Base-by-base conservation (phyloP, 2,888 invertebrate species). In the Habrosyne pyritoides region DNA sequence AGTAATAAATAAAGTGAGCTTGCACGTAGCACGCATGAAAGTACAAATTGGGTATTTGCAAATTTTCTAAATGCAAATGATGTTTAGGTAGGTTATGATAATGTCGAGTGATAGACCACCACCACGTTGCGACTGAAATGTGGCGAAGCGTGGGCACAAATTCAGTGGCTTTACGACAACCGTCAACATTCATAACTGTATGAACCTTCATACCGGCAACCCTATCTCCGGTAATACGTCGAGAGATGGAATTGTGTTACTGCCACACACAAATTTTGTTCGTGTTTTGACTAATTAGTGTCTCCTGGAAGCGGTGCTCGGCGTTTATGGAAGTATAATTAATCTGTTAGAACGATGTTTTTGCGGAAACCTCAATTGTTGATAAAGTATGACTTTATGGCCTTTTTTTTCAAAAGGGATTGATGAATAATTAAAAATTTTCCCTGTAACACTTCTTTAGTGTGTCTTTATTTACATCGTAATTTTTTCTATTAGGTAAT, bases 31-130 rank as follows among this genome's bases (percentile, higher is more conserved):
- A 10, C 18, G 14, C 28, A 21, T 28, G 28, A 28, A 50, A 28
- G 10, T 21, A 26, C n/a, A 14, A 50, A 50, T 30, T 30, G 22
- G 28, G 50, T 28, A 30, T 30, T 50, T 50, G 28, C 28, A 28
- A 50, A 50, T 50, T 28, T 50, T 50, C 28, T 18, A 18, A 28
- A 50, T 18, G 28, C 28, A 28, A 63, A 61, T 53, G 59, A 57
- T 65, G 69, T 63, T 69, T 67, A 62, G 53, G 52, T 52, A 60
- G 59, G 60, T 58, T 49, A 52, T 36, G 71, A 67, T 67, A 61
- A 70, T 71, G 60, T 52, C 56, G 51, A 50, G 55, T 58, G 69
- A 70, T 71, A 71, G 62, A 59, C 67, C 61, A 71, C 69, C 67
- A 54, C 65, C 71, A 70, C 56, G 56, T 65, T 60, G 50, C 55